Base-by-base conservation (phyloP, 1,140 invertebrate species). In the Berghia stephanieae region DNA sequence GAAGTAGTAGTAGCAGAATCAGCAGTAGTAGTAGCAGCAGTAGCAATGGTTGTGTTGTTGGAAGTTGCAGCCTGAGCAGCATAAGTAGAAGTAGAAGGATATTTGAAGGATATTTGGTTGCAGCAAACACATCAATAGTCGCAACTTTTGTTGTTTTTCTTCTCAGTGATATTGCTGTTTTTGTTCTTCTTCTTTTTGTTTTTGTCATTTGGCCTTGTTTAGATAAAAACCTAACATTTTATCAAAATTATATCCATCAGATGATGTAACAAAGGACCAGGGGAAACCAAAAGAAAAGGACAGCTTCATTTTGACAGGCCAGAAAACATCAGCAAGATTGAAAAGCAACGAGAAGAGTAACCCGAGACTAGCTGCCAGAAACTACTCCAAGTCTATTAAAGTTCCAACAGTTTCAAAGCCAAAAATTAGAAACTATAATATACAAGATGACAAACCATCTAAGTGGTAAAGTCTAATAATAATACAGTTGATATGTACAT, bases 401-500 rank as follows among this genome's bases (percentile, higher is more conserved):
- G 66, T 44, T 27, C 55, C 27, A 10, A n/a, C 73, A 60, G 21
- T 27, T 44, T n/a, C 57, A 34, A 75, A 66, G 34, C 40, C 55
- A 44, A 63, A 66, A 75, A 38, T 75, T 31, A 63, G 73, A 18
- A 75, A 75, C 57, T 75, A 75, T 42, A 75, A 75, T 75, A n/a
- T 75, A 55, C 42, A 40, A 66, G 73, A 75, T 75, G 73, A 66
- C 57, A 13, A 63, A 18, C 4, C n/a, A 27, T 27, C 38, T 63
- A 6, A 36, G 57, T 6, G 6, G 31, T 31, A 3, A 5, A 10
- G 3, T 10, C 2, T 3, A 18, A 36, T 27, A 3, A 3, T 27
- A 27, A 6, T 3, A 3, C n/a, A 63, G 24, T 2, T 3, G n/a
- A 27, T 34, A 63, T 27, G 6, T 36, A 10, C 38, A 13, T 10